Conservation (phyloP, 2,797 vertebrate genomes). For the Artibeus jamaicensis region DNA sequence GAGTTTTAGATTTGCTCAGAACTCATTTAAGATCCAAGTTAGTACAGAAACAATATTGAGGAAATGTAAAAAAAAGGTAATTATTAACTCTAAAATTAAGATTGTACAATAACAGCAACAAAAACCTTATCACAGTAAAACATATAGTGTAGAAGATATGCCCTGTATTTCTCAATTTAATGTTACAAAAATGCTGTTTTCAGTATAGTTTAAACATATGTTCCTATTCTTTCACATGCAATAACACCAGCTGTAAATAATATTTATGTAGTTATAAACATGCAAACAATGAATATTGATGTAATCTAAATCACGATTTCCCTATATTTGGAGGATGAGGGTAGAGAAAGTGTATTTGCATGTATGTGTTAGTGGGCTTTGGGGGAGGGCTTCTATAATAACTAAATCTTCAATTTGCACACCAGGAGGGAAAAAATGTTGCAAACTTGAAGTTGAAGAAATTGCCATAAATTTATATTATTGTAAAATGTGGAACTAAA, state of each 20-base stretch:
- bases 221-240: background rate
- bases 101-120: background rate
- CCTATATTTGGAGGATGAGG: background rate
- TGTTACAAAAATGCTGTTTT: background rate
- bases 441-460: slow-evolving; percentile 2
- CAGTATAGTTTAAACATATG: slow-evolving; percentile 8
- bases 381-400: background rate
- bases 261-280: slow-evolving; percentile 13
- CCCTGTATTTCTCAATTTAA: background rate
- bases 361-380: background rate
- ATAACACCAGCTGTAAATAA: slow-evolving; percentile 7
- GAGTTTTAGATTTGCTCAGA: background rate
- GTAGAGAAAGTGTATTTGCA: background rate
- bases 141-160: background rate
- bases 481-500: slow-evolving; percentile 21
- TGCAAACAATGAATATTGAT: slow-evolving; percentile 5
- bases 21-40: background rate
- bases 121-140: background rate
- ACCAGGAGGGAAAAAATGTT: background rate
- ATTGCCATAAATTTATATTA: background rate
- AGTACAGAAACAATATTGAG: background rate
- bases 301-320: background rate
- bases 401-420: background rate
- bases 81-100: background rate
- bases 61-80: background rate